Conservation (phyloP, 2,888 invertebrate genomes). For the Hyposoter dolosus region DNA sequence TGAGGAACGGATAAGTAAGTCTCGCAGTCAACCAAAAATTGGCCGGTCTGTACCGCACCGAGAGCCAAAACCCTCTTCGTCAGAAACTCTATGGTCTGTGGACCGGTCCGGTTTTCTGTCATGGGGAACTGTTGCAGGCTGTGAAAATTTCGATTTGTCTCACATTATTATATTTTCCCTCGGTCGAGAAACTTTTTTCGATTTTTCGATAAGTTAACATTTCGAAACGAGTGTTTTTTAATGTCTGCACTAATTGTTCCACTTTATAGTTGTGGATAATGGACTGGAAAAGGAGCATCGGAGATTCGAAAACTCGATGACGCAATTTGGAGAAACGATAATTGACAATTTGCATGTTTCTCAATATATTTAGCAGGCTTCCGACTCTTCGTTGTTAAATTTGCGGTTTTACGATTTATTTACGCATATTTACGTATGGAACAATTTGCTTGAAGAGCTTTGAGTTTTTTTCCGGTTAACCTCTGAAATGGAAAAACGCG, state of each 20-base stretch:
- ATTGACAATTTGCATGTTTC: neutral
- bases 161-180: neutral
- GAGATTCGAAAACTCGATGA: neutral
- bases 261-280: neutral
- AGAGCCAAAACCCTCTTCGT: conserved; percentile 94
- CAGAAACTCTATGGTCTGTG: conserved; percentile 94
- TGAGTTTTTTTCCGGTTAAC: conserved; percentile 54
- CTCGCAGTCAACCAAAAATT: conserved; percentile 97
- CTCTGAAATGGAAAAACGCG: conserved; percentile 49
- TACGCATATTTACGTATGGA: neutral
- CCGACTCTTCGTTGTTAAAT: neutral
- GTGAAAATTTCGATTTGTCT: conserved; percentile 4
- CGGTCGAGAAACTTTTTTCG: neutral
- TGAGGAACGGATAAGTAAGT: conserved; percentile 93
- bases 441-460: neutral
- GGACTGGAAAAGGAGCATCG: neutral
- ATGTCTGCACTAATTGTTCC: neutral
- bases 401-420: neutral
- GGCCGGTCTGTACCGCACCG: conserved; percentile 95
- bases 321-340: neutral
- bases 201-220: neutral
- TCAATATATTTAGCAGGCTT: neutral
- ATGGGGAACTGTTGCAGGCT: conserved; percentile 95
- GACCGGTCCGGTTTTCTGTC: conserved; percentile 95
- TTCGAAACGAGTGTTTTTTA: neutral